Conservation (phyloP, 2,797 vertebrate genomes). For the Thalassophryne amazonica region DNA sequence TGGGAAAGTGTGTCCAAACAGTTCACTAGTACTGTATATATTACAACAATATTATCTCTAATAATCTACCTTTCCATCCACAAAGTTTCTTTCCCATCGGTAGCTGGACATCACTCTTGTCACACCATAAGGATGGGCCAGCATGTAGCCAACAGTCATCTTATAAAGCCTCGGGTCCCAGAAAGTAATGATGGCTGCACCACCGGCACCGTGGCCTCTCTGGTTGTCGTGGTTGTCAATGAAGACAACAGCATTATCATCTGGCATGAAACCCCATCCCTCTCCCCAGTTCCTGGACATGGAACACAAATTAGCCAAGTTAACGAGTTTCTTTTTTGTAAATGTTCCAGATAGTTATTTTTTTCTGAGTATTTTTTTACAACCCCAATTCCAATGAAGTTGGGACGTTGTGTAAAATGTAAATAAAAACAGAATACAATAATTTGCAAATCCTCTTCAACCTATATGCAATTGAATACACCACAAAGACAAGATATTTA, state of each 20-base stretch:
- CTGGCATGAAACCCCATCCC: constrained; percentile 89
- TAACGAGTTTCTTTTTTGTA: no score
- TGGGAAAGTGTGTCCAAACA: neutral
- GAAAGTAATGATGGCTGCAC: constrained; percentile 86
- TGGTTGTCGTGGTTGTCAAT: constrained; percentile 96
- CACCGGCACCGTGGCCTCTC: constrained; percentile 89
- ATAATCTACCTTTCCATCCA: constrained; percentile 78
- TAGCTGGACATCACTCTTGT: constrained; percentile 93
- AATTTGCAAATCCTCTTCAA: no score
- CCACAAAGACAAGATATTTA: no score
- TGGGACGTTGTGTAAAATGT: no score
- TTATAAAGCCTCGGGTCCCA: constrained; percentile 90
- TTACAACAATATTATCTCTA: neutral
- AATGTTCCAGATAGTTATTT: no score
- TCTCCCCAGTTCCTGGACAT: constrained; percentile 89
- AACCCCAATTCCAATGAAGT: no score
- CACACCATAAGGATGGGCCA: constrained; percentile 91
- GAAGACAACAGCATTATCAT: constrained; percentile 85
- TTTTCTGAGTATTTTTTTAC: no score
- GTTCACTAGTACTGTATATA: accelerated
- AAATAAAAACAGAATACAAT: no score
- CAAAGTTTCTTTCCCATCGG: constrained; percentile 83
- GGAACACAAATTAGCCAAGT: neutral
- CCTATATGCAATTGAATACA: no score
- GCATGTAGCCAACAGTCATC: constrained; percentile 89